Base-by-base conservation (phyloP, 1,140 invertebrate genomes). In the Dysdera silvatica region DNA sequence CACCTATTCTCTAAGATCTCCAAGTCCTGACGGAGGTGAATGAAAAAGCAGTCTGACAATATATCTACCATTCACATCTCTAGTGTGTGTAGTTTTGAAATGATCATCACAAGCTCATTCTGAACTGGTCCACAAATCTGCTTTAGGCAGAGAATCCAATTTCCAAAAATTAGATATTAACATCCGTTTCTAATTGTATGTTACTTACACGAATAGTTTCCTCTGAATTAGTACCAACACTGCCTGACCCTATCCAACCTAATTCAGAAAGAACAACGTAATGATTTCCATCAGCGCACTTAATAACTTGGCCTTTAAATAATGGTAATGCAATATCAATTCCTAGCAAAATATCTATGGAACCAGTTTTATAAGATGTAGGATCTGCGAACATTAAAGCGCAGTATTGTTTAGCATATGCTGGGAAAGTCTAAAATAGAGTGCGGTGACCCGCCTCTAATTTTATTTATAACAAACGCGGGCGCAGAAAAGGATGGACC, bases 1-100 rank as follows among this genome's bases (percentile, higher is more conserved):
- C 12, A 4, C 47, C 1, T n/a, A 20, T n/a, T 33, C 16, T 59
- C 48, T 31, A 10, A 20, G 2, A 2, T 55, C 56, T 2, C 56
- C 47, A n/a, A 59, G 31, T 32, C 20, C n/a, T 10, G 18, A 8
- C 24, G 54, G 54, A 2, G 32, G 23, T n/a, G 54, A 23, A 56
- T 56, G 54, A 56, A 56, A 56, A 7, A 35, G 54, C 20, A 56
- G 23, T 45, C 26, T 56, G 37, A 56, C 54, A 16, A 56, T 29
- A 47, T 43, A 56, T 16, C 35, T 10, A 48, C 33, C 33, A 14
- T 45, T 26, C 7, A 14, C 7, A 2, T 48, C 33, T 56, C 54
- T 56, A 14, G 18, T 14, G 7, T 7, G 1, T 7, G 54, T 56
- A n/a, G 23, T 16, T 16, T 4, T 29, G 20, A 56, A 56, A 26